phyloP scores from a whole-genome alignment of 2,888 invertebrate genomes.

The Andrena fulva region DNA sequence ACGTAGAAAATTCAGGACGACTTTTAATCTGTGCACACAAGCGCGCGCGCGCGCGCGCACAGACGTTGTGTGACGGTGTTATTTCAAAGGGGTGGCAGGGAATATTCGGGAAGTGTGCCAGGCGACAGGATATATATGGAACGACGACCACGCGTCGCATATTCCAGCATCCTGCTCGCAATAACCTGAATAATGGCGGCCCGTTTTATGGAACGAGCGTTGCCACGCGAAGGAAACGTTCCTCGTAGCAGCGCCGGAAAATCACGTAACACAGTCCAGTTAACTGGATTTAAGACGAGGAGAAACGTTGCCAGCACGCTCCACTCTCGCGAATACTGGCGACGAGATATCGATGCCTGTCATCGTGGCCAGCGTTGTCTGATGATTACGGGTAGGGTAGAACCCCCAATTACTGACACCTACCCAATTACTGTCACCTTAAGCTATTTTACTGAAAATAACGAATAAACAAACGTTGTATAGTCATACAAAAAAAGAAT shows the following conservation, averaged over 20 bases:
- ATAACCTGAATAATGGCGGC: conserved; percentile 65
- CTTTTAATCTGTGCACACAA: conserved; percentile 45
- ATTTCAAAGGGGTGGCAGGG: conserved; percentile 45
- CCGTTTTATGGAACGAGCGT: conserved; percentile 62
- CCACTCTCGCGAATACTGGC: conserved; percentile 27
- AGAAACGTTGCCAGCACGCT: conserved; percentile 27
- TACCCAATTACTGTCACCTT: too few relatives aligned
- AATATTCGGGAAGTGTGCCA: conserved; percentile 50
- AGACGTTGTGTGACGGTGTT: conserved; percentile 11
- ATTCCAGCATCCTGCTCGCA: conserved; percentile 41
- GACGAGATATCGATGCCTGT: conserved; percentile 42
- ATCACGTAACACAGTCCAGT: conserved; percentile 64
- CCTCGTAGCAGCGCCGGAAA: conserved; percentile 24
- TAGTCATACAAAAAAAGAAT: too few relatives aligned
- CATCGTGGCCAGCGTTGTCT: conserved; percentile 11
- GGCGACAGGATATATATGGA: conserved; percentile 54
- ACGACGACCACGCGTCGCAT: conserved; percentile 62
- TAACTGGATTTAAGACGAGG: conserved; percentile 56
- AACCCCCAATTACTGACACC: too few relatives aligned
- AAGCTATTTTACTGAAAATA: too few relatives aligned
- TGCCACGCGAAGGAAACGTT: conserved; percentile 30
- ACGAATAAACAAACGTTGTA: too few relatives aligned
- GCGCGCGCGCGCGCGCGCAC: too few relatives aligned
- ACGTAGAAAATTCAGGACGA: conserved; percentile 51
- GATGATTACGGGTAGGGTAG: conserved; percentile 16